Evolutionary conservation across 2,113 vertebrate genomes (phyloP).

Genomic region (Alces alces): DNA sequence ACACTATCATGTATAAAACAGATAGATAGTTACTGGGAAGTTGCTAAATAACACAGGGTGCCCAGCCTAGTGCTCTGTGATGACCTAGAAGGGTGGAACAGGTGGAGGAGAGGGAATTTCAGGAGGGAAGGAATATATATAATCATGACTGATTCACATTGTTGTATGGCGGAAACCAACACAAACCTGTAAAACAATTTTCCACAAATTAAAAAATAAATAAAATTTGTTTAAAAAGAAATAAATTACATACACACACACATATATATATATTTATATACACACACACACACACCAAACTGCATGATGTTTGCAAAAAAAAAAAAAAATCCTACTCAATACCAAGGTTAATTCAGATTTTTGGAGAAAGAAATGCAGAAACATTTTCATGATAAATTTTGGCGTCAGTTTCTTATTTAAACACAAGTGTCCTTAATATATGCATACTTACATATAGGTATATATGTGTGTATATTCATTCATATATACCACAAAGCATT

Average conservation of each 20-base stretch:
- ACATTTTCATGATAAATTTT: neutral
- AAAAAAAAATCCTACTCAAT: neutral
- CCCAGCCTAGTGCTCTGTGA: neutral
- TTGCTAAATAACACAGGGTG: neutral
- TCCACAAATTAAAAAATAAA: neutral
- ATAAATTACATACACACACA: neutral
- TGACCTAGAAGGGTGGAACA: neutral
- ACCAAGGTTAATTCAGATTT: neutral
- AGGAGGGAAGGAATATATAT: neutral
- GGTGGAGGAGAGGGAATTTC: neutral
- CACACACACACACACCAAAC: too few species aligned
- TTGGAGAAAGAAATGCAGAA: neutral
- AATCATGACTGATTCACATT: neutral
- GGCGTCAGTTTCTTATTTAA: neutral
- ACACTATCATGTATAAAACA: neutral
- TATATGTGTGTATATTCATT: neutral
- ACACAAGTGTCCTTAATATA: neutral
- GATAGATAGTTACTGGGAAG: neutral
- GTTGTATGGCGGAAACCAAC: neutral
- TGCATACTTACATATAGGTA: too few species aligned
- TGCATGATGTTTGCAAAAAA: too few species aligned
- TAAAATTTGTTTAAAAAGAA: neutral
- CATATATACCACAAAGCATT: neutral
- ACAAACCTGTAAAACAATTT: neutral
- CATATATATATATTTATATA: too few species aligned